Evolutionary conservation across 2,113 vertebrate species (phyloP), one percentile per base, ranked within the genome.

Genomic region (Lynx canadensis): DNA sequence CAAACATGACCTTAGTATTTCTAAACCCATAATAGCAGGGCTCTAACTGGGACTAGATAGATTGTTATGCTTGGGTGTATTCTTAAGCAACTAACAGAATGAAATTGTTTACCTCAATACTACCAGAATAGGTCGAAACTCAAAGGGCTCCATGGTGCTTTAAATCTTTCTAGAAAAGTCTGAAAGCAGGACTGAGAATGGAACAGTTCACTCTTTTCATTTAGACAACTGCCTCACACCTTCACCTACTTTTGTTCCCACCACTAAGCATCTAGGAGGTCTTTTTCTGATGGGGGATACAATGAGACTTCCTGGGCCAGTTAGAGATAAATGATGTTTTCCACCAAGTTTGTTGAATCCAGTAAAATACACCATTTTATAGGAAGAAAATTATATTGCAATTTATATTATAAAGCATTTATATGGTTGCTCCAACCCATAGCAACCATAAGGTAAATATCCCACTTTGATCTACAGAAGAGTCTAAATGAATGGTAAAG

Each of bases 271-370:
- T 41, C 50, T 45, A 38, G 88, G 33, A 65, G 55, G 31, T 8
- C 13, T 81, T 25, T 9, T 48, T 91, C 79, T 63, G 1, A 50
- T 91, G 23, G 19, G 10, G 38, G 14, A 83, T 45, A 69, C 57
- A 65, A 5, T 80, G 27, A 33, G 41, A 95, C 5, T 18, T 31
- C 16, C 9, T 63, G 6, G 13, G 7, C 36, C 50, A 79, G 78
- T 12, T 29, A 92, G 87, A 96, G 50, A 97, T 15, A 68, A 89
- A 94, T 38, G 23, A 50, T 85, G 36, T 79, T 96, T 93, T 92
- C 74, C 13, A 55, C 7, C 48, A 74, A 25, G 23, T 78, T 91
- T 45, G 18, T 50, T 33, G 19, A 94, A 84, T 33, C 23, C 45
- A 50, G 41, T 85, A 69, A 97, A 97, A 88, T 57, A 87, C 18